Percentiles rank a stretch among this genome's conserved stretches.
Evolutionary conservation across 2,797 vertebrate genomes (phyloP).

Genomic region (Numenius phaeopus): DNA sequence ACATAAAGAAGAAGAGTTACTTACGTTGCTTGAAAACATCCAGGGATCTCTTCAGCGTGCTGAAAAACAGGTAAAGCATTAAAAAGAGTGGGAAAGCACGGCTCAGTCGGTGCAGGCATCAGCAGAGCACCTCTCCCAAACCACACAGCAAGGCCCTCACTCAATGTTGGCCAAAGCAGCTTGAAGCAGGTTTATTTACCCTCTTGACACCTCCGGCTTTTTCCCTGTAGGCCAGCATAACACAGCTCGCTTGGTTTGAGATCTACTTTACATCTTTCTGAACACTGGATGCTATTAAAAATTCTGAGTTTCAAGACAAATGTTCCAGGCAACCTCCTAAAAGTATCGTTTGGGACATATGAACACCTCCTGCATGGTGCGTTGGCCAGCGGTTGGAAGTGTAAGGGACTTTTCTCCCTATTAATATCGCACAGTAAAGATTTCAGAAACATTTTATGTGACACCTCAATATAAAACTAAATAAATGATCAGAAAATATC

Average conservation of each 20-base stretch:
- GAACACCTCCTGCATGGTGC: neutral
- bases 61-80: slow-evolving; percentile 61
- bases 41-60: slow-evolving; percentile 91
- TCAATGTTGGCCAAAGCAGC: neutral
- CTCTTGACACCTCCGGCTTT: neutral
- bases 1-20: slow-evolving; percentile 60
- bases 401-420: neutral
- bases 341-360: neutral
- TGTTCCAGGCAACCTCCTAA: neutral
- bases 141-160: neutral
- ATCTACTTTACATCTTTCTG: neutral
- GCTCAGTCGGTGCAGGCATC: neutral
- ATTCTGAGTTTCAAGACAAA: neutral
- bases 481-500: neutral
- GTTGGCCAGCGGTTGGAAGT: neutral
- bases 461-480: neutral
- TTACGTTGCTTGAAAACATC: slow-evolving; percentile 95
- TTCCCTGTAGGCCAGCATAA: neutral
- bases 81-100: neutral
- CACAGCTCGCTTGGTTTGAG: neutral
- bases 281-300: neutral
- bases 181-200: neutral
- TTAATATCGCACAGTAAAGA: neutral
- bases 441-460: neutral
- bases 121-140: neutral